phyloP scores from a whole-genome alignment of 2,888 invertebrate species.

The Leptopilina drosophilae region DNA sequence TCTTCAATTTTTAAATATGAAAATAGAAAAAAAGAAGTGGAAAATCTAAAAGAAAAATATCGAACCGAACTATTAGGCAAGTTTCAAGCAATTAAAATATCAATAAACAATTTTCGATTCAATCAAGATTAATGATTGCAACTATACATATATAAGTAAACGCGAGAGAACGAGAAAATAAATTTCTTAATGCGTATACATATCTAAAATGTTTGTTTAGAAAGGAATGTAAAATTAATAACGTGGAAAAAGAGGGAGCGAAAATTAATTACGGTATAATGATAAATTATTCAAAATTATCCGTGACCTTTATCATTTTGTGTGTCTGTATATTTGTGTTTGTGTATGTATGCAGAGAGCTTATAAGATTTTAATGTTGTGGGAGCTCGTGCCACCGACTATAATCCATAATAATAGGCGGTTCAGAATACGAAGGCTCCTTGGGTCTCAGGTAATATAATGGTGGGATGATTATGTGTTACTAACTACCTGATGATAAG shows the following conservation, averaged over 20 bases:
- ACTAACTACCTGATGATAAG: conserved; percentile 34
- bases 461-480: conserved; percentile 38
- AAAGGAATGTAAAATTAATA: conserved; percentile 2
- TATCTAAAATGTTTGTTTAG: not conserved
- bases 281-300: conserved; percentile 21
- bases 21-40: too few species aligned
- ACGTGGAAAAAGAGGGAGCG: conserved; percentile 1
- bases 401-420: conserved; percentile 37
- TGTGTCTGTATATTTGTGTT: not conserved
- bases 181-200: not conserved
- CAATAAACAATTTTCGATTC: not conserved
- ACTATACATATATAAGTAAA: not conserved
- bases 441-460: conserved; percentile 34
- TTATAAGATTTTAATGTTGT: conserved; percentile 18
- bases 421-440: conserved; percentile 27
- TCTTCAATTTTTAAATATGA: too few species aligned
- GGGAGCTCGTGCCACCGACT: conserved; percentile 38
- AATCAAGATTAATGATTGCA: not conserved
- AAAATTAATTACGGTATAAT: not conserved
- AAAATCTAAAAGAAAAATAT: too few species aligned
- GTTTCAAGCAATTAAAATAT: too few species aligned
- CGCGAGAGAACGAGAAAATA: not conserved
- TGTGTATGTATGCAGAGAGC: not conserved
- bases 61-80: too few species aligned
- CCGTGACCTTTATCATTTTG: conserved; percentile 2